Percentiles rank a stretch among this genome's conserved stretches.
phyloP scores from a whole-genome alignment of 2,797 vertebrate species.

The Sebastes iracundus region DNA sequence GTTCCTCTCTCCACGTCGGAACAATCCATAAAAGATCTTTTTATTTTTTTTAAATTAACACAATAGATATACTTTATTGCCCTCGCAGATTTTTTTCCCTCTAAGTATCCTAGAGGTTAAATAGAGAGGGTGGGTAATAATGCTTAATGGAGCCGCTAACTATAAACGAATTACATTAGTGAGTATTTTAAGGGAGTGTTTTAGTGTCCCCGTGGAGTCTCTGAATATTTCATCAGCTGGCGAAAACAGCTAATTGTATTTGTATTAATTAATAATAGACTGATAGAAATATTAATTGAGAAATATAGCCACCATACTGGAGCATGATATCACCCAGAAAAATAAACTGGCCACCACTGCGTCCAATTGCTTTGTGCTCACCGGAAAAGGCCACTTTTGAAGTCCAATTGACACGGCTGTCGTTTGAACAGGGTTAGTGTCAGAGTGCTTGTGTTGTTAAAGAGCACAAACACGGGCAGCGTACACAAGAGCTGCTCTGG shows the following conservation, averaged over 20 bases:
- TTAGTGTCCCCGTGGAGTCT: neutral
- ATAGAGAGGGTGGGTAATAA: conserved; percentile 10
- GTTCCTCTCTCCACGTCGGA: neutral
- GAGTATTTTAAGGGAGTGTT: conserved; percentile 16
- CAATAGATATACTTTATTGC: neutral
- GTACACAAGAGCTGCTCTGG: conserved; percentile 57
- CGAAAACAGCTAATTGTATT: neutral
- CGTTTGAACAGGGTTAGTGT: conserved; percentile 65
- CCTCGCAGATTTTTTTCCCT: neutral
- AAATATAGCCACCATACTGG: neutral
- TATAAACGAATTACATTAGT: conserved; percentile 27
- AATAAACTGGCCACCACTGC: conserved; percentile 20
- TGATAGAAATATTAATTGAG: neutral
- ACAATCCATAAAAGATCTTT: neutral
- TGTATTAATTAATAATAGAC: neutral
- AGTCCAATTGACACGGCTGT: conserved; percentile 74
- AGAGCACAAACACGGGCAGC: conserved; percentile 65
- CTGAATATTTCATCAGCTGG: neutral
- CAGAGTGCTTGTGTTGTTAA: conserved; percentile 70
- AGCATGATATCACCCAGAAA: conserved; percentile 47
- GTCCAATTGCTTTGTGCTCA: conserved; percentile 57
- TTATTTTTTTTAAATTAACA: neutral
- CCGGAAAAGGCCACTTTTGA: conserved; percentile 67
- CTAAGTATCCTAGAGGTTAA: conserved; percentile 17
- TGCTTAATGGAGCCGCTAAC: conserved; percentile 38